Conservation (phyloP, 2,888 invertebrate species). For the Ophraella communa region DNA sequence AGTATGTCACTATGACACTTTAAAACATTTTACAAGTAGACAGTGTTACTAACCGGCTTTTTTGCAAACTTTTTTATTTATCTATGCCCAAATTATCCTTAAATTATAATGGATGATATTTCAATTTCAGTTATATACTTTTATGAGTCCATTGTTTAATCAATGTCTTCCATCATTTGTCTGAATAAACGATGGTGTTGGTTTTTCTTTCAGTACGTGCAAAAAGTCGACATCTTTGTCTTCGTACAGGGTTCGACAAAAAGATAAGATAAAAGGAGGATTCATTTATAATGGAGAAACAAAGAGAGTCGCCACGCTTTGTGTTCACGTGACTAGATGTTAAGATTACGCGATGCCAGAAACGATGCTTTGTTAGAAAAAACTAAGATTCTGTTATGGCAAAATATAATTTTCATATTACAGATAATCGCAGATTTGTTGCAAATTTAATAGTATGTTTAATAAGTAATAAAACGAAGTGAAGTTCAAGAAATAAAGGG, state of each 20-base stretch:
- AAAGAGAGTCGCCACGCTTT: constrained; percentile 20
- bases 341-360: constrained; percentile 21
- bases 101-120: not conserved
- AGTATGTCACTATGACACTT: too few species aligned
- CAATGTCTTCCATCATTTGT: constrained; percentile 12
- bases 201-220: constrained; percentile 17
- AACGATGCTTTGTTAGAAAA: constrained; percentile 12
- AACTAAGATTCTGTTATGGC: not conserved
- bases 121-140: not conserved
- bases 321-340: constrained; percentile 15
- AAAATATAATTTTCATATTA: not conserved
- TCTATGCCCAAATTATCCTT: too few species aligned
- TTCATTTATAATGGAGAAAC: constrained; percentile 26
- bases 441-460: too few species aligned
- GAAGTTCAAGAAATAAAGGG: too few species aligned
- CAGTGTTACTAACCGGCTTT: too few species aligned
- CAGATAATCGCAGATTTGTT: too few species aligned
- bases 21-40: too few species aligned
- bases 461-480: too few species aligned
- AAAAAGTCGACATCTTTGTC: constrained; percentile 20
- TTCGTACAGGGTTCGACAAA: constrained; percentile 12
- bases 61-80: too few species aligned
- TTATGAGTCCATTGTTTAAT: too few species aligned
- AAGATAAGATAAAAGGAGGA: constrained; percentile 27
- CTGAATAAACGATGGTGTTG: constrained; percentile 5